These are phyloP conservation scores for Pachyseris speciosa DNA, from an alignment of 64 coral and sea anemone species.

Conservation along the genomic window DNA sequence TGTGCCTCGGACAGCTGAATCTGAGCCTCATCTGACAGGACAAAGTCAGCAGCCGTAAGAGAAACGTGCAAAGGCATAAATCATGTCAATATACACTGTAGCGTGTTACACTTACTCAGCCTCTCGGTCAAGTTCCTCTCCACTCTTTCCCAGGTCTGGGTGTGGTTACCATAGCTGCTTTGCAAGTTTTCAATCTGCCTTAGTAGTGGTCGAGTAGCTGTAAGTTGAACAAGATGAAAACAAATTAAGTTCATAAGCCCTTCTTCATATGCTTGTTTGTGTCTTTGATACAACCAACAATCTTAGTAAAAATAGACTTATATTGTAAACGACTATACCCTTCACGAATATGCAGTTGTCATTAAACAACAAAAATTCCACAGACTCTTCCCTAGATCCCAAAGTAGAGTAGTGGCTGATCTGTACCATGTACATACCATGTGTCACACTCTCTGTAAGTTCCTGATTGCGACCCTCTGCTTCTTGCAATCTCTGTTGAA, in stretches of 20 bases:
- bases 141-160: slow-evolving; percentile 90
- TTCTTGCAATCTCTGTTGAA: slow-evolving; percentile 92
- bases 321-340: no score
- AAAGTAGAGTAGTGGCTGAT: neutral
- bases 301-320: no score
- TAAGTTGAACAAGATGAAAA: neutral
- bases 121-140: slow-evolving; percentile 95
- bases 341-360: neutral
- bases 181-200: slow-evolving; percentile 98
- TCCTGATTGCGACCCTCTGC: slow-evolving; percentile 95
- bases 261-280: no score
- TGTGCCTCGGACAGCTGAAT: slow-evolving; percentile 78
- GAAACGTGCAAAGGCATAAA: neutral
- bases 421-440: slow-evolving; percentile 83
- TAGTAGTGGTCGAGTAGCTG: slow-evolving; percentile 92
- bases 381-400: neutral
- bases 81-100: no score
- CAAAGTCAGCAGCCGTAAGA: neutral
- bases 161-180: slow-evolving; percentile 88
- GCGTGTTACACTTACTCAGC: slow-evolving; percentile 61
- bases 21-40: slow-evolving; percentile 78
- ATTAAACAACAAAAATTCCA: neutral
- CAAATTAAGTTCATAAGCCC: no score
- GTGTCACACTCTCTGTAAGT: slow-evolving; percentile 90
- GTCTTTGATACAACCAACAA: neutral